phyloP scores from a whole-genome alignment of 35 echinoderm and acorn worm genomes.

The Strongylocentrotus purpuratus region DNA sequence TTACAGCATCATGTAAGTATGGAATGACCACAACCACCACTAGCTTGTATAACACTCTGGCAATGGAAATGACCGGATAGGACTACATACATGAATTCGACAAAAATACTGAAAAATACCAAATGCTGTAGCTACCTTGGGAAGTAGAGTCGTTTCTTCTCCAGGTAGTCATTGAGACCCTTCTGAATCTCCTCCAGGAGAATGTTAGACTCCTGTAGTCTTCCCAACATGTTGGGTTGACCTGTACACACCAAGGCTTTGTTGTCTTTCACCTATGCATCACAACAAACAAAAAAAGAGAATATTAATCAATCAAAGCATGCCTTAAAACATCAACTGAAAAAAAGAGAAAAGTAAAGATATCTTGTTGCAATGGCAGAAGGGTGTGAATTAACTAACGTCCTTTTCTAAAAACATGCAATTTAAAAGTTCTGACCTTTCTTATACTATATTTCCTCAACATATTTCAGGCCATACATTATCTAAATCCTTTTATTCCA shows the following conservation, averaged over 20 bases:
- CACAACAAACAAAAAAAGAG: neutral
- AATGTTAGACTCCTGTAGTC: conserved; percentile 90
- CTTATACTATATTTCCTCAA: neutral
- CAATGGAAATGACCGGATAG: no score
- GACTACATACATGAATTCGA: no score
- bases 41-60: no score
- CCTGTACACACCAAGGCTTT: conserved; percentile 87
- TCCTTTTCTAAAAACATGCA: no score
- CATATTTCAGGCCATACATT: neutral
- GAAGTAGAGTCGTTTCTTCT: conserved; percentile 98
- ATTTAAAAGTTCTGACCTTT: no score
- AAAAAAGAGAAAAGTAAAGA: neutral
- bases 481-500: neutral
- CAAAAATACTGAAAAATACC: no score
- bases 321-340: neutral
- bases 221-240: conserved; percentile 96
- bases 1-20: no score
- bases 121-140: conserved; percentile 66
- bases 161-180: conserved; percentile 96
- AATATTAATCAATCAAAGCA: neutral
- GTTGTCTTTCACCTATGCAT: conserved; percentile 87
- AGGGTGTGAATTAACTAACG: no score
- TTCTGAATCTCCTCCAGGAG: conserved; percentile 98
- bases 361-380: no score
- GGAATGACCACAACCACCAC: no score